Base-by-base conservation (phyloP, 2,797 vertebrate genomes). In the Phrynocephalus forsythii region DNA sequence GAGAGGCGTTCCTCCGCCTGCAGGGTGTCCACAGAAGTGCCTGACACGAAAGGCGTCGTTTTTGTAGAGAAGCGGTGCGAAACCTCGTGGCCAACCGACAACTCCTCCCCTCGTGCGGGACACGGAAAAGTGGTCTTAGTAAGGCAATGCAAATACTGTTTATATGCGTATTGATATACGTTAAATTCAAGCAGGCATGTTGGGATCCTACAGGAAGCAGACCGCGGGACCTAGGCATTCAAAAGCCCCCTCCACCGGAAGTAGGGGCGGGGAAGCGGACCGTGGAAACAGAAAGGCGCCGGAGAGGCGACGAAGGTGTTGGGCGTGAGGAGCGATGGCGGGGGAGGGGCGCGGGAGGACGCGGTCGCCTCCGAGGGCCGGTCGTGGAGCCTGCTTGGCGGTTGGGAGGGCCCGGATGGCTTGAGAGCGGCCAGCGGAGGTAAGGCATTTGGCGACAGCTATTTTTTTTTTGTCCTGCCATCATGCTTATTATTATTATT, bases 81-180 rank as follows among this genome's bases (percentile, higher is more conserved):
- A 4, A 15, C 0, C 56, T 22, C 60, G 11, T 5, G 7, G 24
- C 10, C 28, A 6, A 6, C 60, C 15, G 2, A 18, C 6, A 33
- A 16, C 30, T 22, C n/a, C 16, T 20, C 0, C 1, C 3, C 28
- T 22, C 1, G 8, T 13, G 60, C 0, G 3, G 10, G 33, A 26
- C 16, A 76, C 6, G 50, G 7, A 3, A 1, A 5, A 15, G 60
- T 6, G 18, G 10, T 1, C 5, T 1, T 52, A 26, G 24, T 15
- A 6, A n/a, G 16, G 0, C 4, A 2, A 52, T 1, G 9, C 30
- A 38, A 44, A 26, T 1, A 15, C 5, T 5, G 6, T 6, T 56
- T 56, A 7, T 13, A 6, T 5, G 80, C 0, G 15, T 69, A 63
- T 15, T 48, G 38, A 44, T 44, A 5, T 44, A 5, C 44, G 5